These are phyloP conservation scores for Drosophila siamana DNA, from an alignment of 2,888 invertebrate species.

Conservation along the genomic window DNA sequence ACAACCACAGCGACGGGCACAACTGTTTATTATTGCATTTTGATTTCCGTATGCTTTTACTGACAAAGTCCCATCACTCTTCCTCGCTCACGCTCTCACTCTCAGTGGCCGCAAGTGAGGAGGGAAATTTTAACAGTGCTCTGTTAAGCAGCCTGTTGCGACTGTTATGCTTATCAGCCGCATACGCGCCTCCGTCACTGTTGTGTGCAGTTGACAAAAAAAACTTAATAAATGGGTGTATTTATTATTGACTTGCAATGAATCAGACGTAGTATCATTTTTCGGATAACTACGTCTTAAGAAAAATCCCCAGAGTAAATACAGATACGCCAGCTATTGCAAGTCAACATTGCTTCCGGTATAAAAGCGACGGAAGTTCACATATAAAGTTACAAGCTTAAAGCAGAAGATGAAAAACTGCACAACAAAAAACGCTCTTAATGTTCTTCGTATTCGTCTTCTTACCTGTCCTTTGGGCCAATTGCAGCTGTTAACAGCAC, in stretches of 20 bases:
- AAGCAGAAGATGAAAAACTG: constrained; percentile 14
- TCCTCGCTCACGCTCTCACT: constrained; percentile 28
- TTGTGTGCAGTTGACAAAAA: constrained; percentile 36
- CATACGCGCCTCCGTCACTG: constrained; percentile 7
- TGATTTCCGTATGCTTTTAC: constrained; percentile 71
- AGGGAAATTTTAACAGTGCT: constrained; percentile 67
- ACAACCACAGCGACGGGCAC: constrained; percentile 32
- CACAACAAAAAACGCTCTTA: constrained; percentile 5
- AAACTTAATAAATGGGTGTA: background rate
- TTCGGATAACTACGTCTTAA: background rate
- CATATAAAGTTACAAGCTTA: constrained; percentile 39
- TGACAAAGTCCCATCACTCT: constrained; percentile 35
- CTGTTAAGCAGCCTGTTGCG: constrained; percentile 52
- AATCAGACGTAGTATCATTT: constrained; percentile 25
- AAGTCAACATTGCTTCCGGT: constrained; percentile 37
- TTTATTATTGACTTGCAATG: constrained; percentile 17
- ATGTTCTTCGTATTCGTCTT: background rate
- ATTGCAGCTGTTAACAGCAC: constrained; percentile 60
- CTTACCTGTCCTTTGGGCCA: constrained; percentile 25
- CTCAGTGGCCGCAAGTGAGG: constrained; percentile 38
- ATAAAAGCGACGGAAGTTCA: constrained; percentile 39
- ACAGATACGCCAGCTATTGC: background rate
- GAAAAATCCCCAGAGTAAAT: background rate
- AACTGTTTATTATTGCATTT: constrained; percentile 75
- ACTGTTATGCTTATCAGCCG: constrained; percentile 49